Evolutionary conservation across 2,888 invertebrate species (phyloP).

Genomic region (Ethmia dodecea): DNA sequence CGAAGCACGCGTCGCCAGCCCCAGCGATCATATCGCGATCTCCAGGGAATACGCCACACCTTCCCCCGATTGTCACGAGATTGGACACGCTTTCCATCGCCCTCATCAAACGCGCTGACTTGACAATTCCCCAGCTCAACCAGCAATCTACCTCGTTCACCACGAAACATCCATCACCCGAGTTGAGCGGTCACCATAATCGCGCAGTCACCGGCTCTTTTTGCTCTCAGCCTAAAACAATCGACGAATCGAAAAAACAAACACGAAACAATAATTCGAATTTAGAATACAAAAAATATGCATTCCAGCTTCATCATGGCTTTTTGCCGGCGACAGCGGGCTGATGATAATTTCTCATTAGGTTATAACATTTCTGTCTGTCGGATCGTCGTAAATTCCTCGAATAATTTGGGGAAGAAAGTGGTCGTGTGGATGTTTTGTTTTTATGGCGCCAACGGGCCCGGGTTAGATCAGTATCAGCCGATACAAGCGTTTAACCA

Average conservation of each 20-base stretch:
- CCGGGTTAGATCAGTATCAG: conserved; percentile 73
- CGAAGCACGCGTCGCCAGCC: conserved; percentile 69
- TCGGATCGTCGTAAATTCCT: conserved; percentile 73
- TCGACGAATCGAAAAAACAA: conserved; percentile 49
- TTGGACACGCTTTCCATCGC: conserved; percentile 36
- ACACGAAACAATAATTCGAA: conserved; percentile 59
- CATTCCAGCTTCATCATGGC: conserved; percentile 47
- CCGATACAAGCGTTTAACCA: conserved; percentile 74
- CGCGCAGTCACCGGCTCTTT: conserved; percentile 63
- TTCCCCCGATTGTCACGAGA: conserved; percentile 33
- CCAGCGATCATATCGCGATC: conserved; percentile 66
- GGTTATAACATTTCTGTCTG: conserved; percentile 74
- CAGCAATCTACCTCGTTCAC: conserved; percentile 39
- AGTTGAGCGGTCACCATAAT: conserved; percentile 37
- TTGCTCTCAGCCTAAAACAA: conserved; percentile 57
- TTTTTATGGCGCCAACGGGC: conserved; percentile 76
- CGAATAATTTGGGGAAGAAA: conserved; percentile 76
- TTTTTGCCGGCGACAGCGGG: conserved; percentile 61
- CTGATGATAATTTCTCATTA: conserved; percentile 77
- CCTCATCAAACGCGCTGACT: conserved; percentile 31
- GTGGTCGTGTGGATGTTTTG: conserved; percentile 67
- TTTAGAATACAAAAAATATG: conserved; percentile 58
- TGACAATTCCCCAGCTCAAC: conserved; percentile 22
- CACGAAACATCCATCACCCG: conserved; percentile 29
- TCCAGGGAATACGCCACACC: conserved; percentile 47